Conservation (phyloP, 1,140 invertebrate genomes). For the Drosophila kepulauana region DNA sequence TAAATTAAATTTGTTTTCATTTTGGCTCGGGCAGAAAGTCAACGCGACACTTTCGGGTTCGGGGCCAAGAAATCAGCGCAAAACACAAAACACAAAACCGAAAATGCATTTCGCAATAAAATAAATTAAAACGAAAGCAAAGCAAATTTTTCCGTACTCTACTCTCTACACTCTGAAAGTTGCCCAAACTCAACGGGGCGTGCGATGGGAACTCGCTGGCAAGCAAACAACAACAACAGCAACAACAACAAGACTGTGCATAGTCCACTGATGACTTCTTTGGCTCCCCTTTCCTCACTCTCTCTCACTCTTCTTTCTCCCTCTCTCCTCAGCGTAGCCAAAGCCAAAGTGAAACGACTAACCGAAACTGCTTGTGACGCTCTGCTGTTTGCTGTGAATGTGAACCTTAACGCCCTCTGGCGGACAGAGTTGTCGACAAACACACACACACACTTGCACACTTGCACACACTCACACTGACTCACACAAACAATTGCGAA, state of each 20-base stretch:
- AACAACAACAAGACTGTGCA: neutral
- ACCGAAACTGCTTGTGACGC: slow-evolving; percentile 34
- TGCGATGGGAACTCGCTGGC: slow-evolving; percentile 34
- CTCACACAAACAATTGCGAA: neutral
- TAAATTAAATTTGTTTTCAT: slow-evolving; percentile 81
- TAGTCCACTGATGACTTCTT: slow-evolving; percentile 34
- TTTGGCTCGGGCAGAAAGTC: slow-evolving; percentile 52
- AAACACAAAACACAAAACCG: slow-evolving; percentile 31
- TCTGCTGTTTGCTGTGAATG: slow-evolving; percentile 30
- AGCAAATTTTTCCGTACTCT: slow-evolving; percentile 54
- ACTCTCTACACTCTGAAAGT: slow-evolving; percentile 31
- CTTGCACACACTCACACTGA: neutral
- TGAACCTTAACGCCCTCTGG: slow-evolving; percentile 50
- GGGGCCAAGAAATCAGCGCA: slow-evolving; percentile 57
- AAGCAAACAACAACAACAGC: slow-evolving; percentile 4
- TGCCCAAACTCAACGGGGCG: slow-evolving; percentile 60
- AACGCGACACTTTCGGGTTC: slow-evolving; percentile 66
- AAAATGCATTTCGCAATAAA: slow-evolving; percentile 71
- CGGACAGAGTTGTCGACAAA: slow-evolving; percentile 37
- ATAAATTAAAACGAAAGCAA: slow-evolving; percentile 78
- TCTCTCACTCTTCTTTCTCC: neutral
- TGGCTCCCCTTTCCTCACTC: neutral
- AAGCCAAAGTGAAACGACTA: slow-evolving; percentile 39
- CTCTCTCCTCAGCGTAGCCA: neutral
- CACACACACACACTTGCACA: neutral